Evolutionary conservation across 2,888 invertebrate genomes (phyloP).

Genomic region (Parnassius glacialis): DNA sequence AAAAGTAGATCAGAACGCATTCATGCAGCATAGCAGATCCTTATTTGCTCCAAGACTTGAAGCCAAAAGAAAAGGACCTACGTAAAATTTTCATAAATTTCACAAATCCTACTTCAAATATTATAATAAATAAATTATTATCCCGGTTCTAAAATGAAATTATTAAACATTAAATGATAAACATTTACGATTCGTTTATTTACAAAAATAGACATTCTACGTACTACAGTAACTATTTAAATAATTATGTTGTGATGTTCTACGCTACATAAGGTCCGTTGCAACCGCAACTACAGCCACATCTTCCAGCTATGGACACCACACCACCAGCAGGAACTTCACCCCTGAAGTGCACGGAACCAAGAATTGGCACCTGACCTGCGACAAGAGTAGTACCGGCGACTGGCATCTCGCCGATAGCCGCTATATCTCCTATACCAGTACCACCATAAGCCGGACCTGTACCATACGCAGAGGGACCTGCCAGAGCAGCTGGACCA

Average conservation of each 20-base stretch:
- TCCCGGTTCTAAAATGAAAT: too few relatives aligned
- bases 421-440: slow-evolving; percentile 37
- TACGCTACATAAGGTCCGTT: slow-evolving; percentile 5
- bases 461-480: slow-evolving; percentile 3
- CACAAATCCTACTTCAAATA: too few relatives aligned
- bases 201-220: too few relatives aligned
- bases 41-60: too few relatives aligned
- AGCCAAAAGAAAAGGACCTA: too few relatives aligned
- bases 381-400: slow-evolving; percentile 39
- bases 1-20: too few relatives aligned
- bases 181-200: too few relatives aligned
- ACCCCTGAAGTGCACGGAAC: slow-evolving; percentile 44
- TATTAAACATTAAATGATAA: too few relatives aligned
- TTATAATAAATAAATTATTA: too few relatives aligned
- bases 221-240: too few relatives aligned
- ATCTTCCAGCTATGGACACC: slow-evolving; percentile 31
- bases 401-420: slow-evolving; percentile 39
- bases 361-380: slow-evolving; percentile 43
- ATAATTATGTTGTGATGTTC: neutral
- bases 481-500: slow-evolving; percentile 16
- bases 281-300: slow-evolving; percentile 25
- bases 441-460: slow-evolving; percentile 35
- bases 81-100: too few relatives aligned
- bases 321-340: slow-evolving; percentile 39
- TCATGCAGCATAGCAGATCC: too few relatives aligned